These are phyloP conservation scores for Lasius platythorax DNA, from an alignment of 2,888 invertebrate genomes.

Conservation along the genomic window DNA sequence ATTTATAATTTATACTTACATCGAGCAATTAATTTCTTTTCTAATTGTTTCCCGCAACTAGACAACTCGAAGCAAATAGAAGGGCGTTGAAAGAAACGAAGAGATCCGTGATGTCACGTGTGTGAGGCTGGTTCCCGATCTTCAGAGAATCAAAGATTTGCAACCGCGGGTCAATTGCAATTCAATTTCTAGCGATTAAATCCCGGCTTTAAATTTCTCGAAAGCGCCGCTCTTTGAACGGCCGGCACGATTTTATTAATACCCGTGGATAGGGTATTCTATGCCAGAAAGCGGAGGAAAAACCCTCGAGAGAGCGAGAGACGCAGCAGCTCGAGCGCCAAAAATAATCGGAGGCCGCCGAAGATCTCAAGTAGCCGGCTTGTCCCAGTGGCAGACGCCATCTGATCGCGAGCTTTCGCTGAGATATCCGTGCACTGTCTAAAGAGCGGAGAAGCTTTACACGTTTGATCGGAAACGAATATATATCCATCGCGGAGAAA, in stretches of 20 bases:
- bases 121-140: background rate
- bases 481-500: background rate
- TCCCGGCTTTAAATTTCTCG: background rate
- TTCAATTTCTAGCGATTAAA: slow-evolving; percentile 7
- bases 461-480: slow-evolving; percentile 4
- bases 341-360: slow-evolving; percentile 76
- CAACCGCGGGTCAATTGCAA: background rate
- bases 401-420: background rate
- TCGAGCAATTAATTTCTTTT: background rate
- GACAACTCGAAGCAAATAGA: background rate
- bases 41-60: background rate
- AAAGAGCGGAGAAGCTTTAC: background rate
- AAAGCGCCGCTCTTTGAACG: background rate
- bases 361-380: slow-evolving; percentile 29
- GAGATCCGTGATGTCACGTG: background rate
- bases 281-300: slow-evolving; percentile 45
- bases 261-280: slow-evolving; percentile 61
- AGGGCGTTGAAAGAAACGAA: background rate
- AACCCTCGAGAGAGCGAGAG: slow-evolving; percentile 37
- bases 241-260: slow-evolving; percentile 79
- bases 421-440: background rate
- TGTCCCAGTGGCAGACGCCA: slow-evolving; percentile 13
- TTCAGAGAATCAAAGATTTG: background rate
- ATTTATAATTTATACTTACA: no score
- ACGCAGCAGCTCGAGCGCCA: slow-evolving; percentile 77